These are phyloP conservation scores for Galbula dea DNA, from an alignment of 2,113 vertebrate species.

Conservation along the genomic window DNA sequence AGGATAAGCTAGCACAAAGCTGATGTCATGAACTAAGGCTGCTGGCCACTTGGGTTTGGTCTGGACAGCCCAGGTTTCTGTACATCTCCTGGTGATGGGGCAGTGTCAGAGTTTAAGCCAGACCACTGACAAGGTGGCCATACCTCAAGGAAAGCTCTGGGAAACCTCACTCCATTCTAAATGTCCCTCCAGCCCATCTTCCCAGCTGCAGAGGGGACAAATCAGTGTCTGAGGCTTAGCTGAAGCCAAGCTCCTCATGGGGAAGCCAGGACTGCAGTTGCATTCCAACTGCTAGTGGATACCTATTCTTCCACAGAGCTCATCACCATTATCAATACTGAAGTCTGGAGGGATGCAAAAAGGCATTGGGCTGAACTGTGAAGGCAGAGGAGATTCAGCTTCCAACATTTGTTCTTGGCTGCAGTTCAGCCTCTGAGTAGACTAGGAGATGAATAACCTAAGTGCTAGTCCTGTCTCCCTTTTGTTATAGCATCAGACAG, in stretches of 20 bases:
- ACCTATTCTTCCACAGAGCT: neutral
- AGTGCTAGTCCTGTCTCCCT: neutral
- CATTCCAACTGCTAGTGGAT: neutral
- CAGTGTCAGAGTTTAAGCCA: rapidly evolving
- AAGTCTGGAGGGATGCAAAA: neutral
- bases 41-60: neutral
- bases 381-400: neutral
- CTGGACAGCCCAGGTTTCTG: neutral
- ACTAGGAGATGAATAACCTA: neutral
- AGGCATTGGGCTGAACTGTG: neutral
- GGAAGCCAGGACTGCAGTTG: neutral
- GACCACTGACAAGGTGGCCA: neutral
- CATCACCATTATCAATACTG: neutral
- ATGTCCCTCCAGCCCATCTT: neutral
- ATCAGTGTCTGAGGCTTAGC: neutral
- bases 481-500: neutral
- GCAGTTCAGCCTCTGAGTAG: neutral
- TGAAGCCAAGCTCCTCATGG: neutral
- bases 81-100: neutral
- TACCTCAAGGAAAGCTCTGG: neutral
- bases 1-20: neutral
- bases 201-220: neutral
- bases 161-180: neutral
- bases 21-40: neutral
- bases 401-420: neutral